phyloP scores from a whole-genome alignment of 2,888 invertebrate species.

The Brenthis ino region DNA sequence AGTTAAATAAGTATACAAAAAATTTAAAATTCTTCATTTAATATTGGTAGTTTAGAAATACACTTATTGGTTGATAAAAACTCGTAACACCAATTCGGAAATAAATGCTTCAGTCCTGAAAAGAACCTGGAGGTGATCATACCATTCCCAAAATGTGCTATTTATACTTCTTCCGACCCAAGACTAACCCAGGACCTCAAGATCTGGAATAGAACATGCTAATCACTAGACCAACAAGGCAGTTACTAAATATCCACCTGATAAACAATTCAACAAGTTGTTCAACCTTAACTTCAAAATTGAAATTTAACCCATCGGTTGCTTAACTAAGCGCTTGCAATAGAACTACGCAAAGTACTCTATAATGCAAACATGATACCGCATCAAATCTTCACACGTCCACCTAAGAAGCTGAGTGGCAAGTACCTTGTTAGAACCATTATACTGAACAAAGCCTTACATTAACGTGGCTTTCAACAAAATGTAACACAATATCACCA shows the following conservation, averaged over 20 bases:
- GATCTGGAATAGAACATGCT: too few species aligned
- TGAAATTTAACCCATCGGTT: slow-evolving; percentile 40
- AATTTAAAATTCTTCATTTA: too few species aligned
- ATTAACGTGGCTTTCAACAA: slow-evolving; percentile 16
- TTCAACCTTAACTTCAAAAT: slow-evolving; percentile 37
- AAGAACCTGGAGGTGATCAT: too few species aligned
- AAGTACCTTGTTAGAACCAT: slow-evolving; percentile 51
- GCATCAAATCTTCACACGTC: slow-evolving; percentile 43
- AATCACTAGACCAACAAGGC: too few species aligned
- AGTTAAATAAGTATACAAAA: too few species aligned
- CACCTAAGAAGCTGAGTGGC: slow-evolving; percentile 41
- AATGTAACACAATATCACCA: slow-evolving; percentile 13
- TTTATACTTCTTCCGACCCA: too few species aligned
- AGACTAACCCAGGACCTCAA: too few species aligned
- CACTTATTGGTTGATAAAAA: too few species aligned
- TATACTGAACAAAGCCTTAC: slow-evolving; percentile 22
- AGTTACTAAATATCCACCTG: background rate
- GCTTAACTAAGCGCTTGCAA: slow-evolving; percentile 44
- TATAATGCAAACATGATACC: slow-evolving; percentile 43
- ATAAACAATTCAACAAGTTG: background rate
- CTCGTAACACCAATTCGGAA: too few species aligned
- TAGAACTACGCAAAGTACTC: slow-evolving; percentile 31
- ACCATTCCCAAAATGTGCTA: too few species aligned
- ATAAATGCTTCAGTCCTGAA: too few species aligned
- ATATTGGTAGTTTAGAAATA: too few species aligned